Evolutionary conservation across 2,888 invertebrate genomes (phyloP).

Genomic region (Cacoxenus indagator): DNA sequence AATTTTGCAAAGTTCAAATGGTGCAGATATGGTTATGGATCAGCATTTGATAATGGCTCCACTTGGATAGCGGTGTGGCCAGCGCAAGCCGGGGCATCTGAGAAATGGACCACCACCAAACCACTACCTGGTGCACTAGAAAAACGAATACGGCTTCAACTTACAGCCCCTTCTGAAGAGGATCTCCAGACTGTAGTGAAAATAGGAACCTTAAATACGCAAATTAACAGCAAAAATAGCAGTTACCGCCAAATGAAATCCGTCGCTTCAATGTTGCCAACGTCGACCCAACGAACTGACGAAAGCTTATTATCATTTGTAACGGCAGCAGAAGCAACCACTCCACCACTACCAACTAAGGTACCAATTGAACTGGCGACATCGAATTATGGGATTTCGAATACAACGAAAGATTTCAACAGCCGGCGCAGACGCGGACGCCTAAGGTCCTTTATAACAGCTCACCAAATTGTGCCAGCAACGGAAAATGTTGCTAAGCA

Average conservation of each 20-base stretch:
- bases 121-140: background rate
- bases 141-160: background rate
- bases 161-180: background rate
- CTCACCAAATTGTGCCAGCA: slow-evolving; percentile 52
- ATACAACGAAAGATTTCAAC: slow-evolving; percentile 66
- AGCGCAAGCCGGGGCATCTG: slow-evolving; percentile 22
- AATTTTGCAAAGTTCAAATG: background rate
- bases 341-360: slow-evolving; percentile 10
- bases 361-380: background rate
- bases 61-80: background rate
- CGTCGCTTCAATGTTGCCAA: slow-evolving; percentile 14
- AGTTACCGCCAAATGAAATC: slow-evolving; percentile 22
- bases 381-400: slow-evolving; percentile 17
- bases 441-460: slow-evolving; percentile 57
- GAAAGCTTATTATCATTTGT: slow-evolving; percentile 25
- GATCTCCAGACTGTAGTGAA: background rate
- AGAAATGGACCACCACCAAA: background rate
- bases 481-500: slow-evolving; percentile 34
- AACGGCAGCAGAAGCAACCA: slow-evolving; percentile 22
- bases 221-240: slow-evolving; percentile 35
- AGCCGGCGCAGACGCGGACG: slow-evolving; percentile 69
- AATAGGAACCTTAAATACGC: slow-evolving; percentile 14
- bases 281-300: slow-evolving; percentile 23
- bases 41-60: slow-evolving; percentile 41
- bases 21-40: slow-evolving; percentile 40